A percentile compares a stretch with the other conserved stretches of the same genome.
These are phyloP conservation scores for Clarias gariepinus DNA, from an alignment of 2,113 vertebrate species.

Conservation along the genomic window DNA sequence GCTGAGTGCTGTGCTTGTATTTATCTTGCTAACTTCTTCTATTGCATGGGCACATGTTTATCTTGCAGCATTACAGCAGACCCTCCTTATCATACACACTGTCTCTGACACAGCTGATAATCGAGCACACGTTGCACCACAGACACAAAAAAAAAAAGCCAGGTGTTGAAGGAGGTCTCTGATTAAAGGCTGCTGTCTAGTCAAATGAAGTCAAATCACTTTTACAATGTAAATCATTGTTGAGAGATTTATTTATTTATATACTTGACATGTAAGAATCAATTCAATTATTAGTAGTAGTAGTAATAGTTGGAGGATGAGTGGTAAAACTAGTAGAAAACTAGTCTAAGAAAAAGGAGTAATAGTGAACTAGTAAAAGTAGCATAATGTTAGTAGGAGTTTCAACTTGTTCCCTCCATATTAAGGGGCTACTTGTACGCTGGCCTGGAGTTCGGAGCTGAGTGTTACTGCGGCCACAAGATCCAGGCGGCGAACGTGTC, in stretches of 20 bases:
- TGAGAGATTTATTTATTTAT: neutral
- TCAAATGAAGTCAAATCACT: neutral
- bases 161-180: too few species aligned
- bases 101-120: too few species aligned
- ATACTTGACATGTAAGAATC: neutral
- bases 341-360: too few species aligned
- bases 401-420: constrained; percentile 3
- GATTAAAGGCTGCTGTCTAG: too few species aligned
- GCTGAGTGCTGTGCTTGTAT: neutral
- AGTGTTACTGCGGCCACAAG: constrained; percentile 97
- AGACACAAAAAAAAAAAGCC: too few species aligned
- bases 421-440: constrained; percentile 91
- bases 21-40: neutral
- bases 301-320: too few species aligned
- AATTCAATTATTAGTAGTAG: neutral
- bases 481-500: constrained; percentile 85
- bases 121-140: too few species aligned
- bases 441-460: constrained; percentile 93
- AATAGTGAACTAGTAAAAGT: neutral
- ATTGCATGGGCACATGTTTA: too few species aligned
- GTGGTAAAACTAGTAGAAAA: neutral
- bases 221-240: neutral
- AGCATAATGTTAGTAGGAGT: neutral
- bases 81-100: too few species aligned
- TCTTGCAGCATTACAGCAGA: too few species aligned